Conservation (phyloP, 2,113 vertebrate genomes). For the Myiozetetes cayanensis region DNA sequence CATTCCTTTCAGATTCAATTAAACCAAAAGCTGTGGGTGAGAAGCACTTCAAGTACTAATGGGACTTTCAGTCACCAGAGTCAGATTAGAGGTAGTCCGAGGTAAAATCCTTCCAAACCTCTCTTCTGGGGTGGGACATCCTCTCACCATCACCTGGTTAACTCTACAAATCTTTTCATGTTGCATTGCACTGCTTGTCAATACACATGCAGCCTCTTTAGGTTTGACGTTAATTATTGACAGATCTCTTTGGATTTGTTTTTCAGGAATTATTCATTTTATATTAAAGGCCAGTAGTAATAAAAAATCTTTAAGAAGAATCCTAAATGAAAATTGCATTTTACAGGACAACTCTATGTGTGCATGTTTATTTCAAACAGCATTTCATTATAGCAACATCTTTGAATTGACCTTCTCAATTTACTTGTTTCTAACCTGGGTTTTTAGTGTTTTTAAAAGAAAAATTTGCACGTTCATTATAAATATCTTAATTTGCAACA, state of each 20-base stretch:
- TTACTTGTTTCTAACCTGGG: background rate
- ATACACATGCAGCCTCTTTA: background rate
- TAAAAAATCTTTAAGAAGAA: background rate
- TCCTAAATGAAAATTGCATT: background rate
- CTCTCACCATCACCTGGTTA: background rate
- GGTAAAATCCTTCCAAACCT: background rate
- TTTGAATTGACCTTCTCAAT: background rate
- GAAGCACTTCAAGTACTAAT: background rate
- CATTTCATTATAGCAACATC: background rate
- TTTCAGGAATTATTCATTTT: background rate
- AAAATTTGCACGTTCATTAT: background rate
- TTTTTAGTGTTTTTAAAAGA: background rate
- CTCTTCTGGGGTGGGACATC: background rate
- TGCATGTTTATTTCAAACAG: background rate
- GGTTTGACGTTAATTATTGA: background rate
- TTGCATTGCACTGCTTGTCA: background rate
- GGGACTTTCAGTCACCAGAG: background rate
- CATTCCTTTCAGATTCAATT: background rate
- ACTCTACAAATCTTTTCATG: background rate
- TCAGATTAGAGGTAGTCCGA: background rate
- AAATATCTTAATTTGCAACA: background rate
- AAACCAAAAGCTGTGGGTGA: background rate
- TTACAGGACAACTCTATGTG: background rate
- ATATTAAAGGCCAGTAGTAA: background rate
- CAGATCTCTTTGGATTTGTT: background rate